These are phyloP conservation scores for Zaprionus taronus DNA, from an alignment of 1,140 invertebrate genomes.

Conservation along the genomic window DNA sequence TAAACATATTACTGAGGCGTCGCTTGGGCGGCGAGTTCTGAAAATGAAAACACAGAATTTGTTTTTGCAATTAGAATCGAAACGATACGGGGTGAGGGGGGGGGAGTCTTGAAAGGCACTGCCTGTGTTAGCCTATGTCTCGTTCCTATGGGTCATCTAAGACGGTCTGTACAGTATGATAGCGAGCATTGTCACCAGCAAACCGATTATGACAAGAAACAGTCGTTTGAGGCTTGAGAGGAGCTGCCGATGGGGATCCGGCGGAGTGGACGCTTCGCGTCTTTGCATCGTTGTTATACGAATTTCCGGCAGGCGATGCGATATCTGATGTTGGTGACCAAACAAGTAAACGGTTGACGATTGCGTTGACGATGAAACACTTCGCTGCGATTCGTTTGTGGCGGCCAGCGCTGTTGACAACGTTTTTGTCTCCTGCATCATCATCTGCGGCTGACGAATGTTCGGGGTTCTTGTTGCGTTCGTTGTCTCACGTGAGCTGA, in stretches of 20 bases:
- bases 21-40: conserved; percentile 81
- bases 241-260: neutral
- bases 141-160: too few species aligned
- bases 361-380: conserved; percentile 54
- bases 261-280: neutral
- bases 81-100: too few species aligned
- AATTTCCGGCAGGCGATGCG: conserved; percentile 38
- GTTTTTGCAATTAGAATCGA: conserved; percentile 1
- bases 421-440: neutral
- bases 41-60: conserved; percentile 49
- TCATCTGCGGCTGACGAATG: neutral
- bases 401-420: conserved; percentile 25
- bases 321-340: conserved; percentile 21
- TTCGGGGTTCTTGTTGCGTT: neutral
- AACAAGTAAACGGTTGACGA: conserved; percentile 44
- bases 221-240: neutral
- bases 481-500: neutral
- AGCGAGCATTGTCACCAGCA: neutral
- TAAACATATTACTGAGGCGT: conserved; percentile 80
- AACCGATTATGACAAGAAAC: neutral
- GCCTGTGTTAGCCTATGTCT: conserved; percentile 6
- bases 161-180: neutral
- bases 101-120: conserved; percentile 3
- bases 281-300: conserved; percentile 31
- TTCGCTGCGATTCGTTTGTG: conserved; percentile 46